Evolutionary conservation across 2,113 vertebrate species (phyloP).

Genomic region (Caloenas nicobarica): DNA sequence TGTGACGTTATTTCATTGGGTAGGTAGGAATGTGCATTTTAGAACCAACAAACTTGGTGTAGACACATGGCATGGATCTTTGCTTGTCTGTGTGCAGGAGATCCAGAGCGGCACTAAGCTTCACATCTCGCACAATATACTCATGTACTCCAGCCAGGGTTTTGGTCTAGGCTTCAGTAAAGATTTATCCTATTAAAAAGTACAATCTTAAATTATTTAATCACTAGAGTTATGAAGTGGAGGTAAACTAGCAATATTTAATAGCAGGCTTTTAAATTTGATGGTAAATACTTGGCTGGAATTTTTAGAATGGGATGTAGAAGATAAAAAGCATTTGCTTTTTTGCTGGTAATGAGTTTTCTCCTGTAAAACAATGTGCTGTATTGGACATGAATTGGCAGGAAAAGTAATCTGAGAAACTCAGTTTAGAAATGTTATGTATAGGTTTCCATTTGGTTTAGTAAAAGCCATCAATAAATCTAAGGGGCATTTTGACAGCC

Average conservation of each 20-base stretch:
- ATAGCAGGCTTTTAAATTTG: not conserved
- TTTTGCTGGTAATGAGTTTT: not conserved
- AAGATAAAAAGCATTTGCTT: not conserved
- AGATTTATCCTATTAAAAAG: not conserved
- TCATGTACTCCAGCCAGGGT: not conserved
- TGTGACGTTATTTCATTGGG: not conserved
- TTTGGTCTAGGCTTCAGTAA: not conserved
- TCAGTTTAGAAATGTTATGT: not conserved
- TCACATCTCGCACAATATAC: rapidly evolving
- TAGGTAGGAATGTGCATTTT: not conserved
- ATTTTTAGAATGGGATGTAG: not conserved
- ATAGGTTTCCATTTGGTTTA: conserved; percentile 20
- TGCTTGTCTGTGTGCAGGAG: not conserved
- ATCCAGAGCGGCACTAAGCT: not conserved
- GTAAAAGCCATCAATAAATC: not conserved
- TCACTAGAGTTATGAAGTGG: not conserved
- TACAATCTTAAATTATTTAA: not conserved
- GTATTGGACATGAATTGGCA: not conserved
- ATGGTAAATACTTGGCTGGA: not conserved
- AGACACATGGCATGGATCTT: not conserved
- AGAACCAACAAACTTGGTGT: not conserved
- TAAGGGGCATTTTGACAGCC: not conserved
- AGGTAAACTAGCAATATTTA: not conserved
- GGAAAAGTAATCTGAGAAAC: conserved; percentile 10
- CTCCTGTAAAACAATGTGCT: not conserved